Percentiles rank a stretch among this genome's conserved stretches.
Evolutionary conservation across 2,888 invertebrate species (phyloP).

Genomic region (Nephrocerus scutellatus): DNA sequence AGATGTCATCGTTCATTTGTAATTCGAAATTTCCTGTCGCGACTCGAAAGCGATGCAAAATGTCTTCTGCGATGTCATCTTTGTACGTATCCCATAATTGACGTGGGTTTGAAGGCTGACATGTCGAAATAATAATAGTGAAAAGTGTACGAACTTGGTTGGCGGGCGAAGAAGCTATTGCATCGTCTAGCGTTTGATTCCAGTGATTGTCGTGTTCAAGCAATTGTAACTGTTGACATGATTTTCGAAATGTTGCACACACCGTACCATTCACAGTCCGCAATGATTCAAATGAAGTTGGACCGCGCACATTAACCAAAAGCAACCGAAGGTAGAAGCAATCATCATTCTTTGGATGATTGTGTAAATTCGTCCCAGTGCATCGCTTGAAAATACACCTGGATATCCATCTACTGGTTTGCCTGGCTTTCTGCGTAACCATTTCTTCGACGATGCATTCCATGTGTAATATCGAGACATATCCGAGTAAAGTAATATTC

Average conservation of each 20-base stretch:
- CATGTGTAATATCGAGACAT: conserved; percentile 35
- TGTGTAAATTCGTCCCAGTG: conserved; percentile 5
- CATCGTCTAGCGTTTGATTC: no score
- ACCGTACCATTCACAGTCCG: conserved; percentile 8
- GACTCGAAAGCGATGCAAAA: no score
- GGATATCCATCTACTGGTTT: conserved; percentile 25
- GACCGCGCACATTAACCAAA: no score
- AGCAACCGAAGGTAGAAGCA: no score
- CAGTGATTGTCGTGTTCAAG: conserved; percentile 3
- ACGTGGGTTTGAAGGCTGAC: conserved; percentile 6
- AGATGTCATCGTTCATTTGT: conserved; percentile 28
- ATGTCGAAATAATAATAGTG: conserved; percentile 5
- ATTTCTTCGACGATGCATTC: conserved; percentile 32
- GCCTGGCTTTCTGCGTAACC: conserved; percentile 31
- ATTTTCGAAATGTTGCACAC: conserved; percentile 7
- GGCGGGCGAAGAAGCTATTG: conserved; percentile 12
- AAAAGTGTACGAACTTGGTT: conserved; percentile 12
- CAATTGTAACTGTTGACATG: conserved; percentile 4
- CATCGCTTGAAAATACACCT: conserved; percentile 2
- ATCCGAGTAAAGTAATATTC: conserved; percentile 35
- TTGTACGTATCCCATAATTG: conserved; percentile 10
- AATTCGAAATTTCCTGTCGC: no score
- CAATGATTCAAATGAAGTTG: conserved; percentile 3
- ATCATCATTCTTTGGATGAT: no score
- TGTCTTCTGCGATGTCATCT: conserved; percentile 3